Conservation (phyloP, 2,888 invertebrate genomes). For the Xylota segnis region DNA sequence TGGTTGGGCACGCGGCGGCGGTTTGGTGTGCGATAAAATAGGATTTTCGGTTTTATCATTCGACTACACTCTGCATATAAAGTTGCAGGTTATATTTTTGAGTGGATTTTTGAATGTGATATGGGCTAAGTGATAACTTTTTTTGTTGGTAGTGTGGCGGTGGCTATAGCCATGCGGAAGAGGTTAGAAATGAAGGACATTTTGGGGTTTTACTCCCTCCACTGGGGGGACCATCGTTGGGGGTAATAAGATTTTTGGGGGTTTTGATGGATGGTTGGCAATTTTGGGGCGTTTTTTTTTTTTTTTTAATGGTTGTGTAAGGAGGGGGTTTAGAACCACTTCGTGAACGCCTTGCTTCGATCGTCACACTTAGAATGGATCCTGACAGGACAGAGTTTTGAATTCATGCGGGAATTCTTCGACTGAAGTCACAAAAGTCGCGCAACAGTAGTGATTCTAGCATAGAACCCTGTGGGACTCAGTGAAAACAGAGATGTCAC, state of each 20-base stretch:
- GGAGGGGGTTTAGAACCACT: neutral
- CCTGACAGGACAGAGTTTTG: too few relatives aligned
- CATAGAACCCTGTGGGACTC: too few relatives aligned
- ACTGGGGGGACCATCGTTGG: neutral
- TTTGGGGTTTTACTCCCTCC: neutral
- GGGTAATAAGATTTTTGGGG: constrained; percentile 35
- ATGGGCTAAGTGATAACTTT: constrained; percentile 66
- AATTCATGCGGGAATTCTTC: too few relatives aligned
- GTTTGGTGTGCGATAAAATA: constrained; percentile 71
- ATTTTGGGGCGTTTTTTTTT: constrained; percentile 4
- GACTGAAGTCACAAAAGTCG: too few relatives aligned
- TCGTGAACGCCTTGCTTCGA: too few relatives aligned
- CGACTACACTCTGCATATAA: constrained; percentile 75
- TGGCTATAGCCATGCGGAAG: constrained; percentile 35
- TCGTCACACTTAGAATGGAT: neutral
- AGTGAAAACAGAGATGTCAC: too few relatives aligned
- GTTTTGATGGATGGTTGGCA: constrained; percentile 46
- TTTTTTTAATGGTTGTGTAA: neutral
- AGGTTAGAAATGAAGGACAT: constrained; percentile 19
- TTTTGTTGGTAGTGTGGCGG: constrained; percentile 5
- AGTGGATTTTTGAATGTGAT: constrained; percentile 70
- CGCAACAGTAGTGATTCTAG: too few relatives aligned
- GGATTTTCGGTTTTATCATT: constrained; percentile 75
- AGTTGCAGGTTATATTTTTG: constrained; percentile 67
- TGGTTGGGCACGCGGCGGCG: constrained; percentile 32